These are phyloP conservation scores for Boulengeromyrus knoepffleri DNA, from an alignment of 2,113 vertebrate genomes.

Conservation along the genomic window DNA sequence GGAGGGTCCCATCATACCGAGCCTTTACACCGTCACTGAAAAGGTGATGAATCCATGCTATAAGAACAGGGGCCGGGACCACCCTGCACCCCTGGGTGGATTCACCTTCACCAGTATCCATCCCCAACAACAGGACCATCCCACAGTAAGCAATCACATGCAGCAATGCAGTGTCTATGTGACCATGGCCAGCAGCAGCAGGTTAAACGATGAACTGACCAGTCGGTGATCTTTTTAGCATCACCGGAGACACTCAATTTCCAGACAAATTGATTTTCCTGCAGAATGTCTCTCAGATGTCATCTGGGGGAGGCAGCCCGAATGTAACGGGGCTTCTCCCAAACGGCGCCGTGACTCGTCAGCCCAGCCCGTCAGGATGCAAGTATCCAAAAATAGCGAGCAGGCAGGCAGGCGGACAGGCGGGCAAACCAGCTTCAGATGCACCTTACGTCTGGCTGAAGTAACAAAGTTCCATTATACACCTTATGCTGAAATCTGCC, in stretches of 20 bases:
- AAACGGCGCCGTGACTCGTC: too few relatives aligned
- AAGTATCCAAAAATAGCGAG: not conserved
- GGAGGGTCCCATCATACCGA: not conserved
- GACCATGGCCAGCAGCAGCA: not conserved
- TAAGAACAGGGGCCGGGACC: not conserved
- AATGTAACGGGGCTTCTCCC: not conserved
- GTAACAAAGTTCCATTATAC: not conserved
- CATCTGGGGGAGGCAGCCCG: not conserved
- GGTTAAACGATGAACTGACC: not conserved
- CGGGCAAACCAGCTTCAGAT: not conserved
- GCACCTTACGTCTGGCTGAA: too few relatives aligned
- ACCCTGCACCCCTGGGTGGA: not conserved
- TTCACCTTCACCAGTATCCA: not conserved
- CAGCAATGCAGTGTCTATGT: not conserved
- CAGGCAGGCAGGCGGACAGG: not conserved
- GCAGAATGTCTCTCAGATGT: not conserved
- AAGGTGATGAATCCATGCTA: not conserved
- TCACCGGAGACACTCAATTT: not conserved
- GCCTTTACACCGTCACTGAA: not conserved
- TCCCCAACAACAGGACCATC: not conserved
- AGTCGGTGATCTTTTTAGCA: not conserved
- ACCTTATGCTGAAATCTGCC: not conserved
- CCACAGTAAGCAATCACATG: not conserved
- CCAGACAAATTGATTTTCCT: not conserved
- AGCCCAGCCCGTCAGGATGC: not conserved